Evolutionary conservation across 2,888 invertebrate species (phyloP).

Genomic region (Bedellia somnulentella): DNA sequence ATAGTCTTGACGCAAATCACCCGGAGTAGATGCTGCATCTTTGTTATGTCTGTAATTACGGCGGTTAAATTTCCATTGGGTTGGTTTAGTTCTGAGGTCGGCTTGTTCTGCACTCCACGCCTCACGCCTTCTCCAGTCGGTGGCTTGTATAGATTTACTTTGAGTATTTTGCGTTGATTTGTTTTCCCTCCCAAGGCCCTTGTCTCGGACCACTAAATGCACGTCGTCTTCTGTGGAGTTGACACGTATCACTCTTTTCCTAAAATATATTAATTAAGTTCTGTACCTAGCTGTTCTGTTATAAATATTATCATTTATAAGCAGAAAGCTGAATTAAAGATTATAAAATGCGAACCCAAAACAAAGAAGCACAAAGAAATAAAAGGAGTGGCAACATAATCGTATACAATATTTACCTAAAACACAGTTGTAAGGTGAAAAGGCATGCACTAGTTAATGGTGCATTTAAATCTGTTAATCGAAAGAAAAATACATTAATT

Average conservation of each 20-base stretch:
- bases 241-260: conserved; percentile 74
- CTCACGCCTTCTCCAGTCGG: conserved; percentile 78
- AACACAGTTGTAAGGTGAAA: conserved; percentile 26
- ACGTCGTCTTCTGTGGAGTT: conserved; percentile 75
- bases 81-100: conserved; percentile 68
- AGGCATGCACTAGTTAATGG: conserved; percentile 31
- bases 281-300: neutral
- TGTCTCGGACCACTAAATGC: conserved; percentile 73
- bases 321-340: too few species aligned
- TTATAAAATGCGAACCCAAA: too few species aligned
- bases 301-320: too few species aligned
- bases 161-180: conserved; percentile 74
- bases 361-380: too few species aligned
- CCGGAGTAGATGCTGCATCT: conserved; percentile 50
- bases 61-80: conserved; percentile 75
- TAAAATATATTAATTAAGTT: conserved; percentile 38
- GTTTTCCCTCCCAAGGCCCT: conserved; percentile 71
- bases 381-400: too few species aligned
- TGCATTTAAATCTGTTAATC: conserved; percentile 42
- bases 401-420: conserved; percentile 27
- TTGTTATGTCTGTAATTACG: conserved; percentile 58
- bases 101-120: conserved; percentile 84
- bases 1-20: conserved; percentile 49
- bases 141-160: conserved; percentile 76
- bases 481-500: conserved; percentile 22